Base-by-base conservation (phyloP, 2,888 invertebrate species). In the Drosophila cognata region DNA sequence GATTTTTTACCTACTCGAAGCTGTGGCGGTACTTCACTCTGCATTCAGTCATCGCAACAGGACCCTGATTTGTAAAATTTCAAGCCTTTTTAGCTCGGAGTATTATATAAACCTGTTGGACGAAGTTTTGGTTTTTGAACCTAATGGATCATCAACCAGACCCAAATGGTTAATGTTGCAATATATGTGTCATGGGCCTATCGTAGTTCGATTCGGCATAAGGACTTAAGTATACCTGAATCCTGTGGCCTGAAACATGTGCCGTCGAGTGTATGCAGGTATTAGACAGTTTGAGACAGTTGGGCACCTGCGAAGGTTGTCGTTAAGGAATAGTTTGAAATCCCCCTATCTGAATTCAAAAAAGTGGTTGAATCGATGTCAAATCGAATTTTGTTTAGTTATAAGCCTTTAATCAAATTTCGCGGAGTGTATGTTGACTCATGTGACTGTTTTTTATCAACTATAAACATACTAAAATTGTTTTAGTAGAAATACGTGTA, bases 181-280 rank as follows among this genome's bases (percentile, higher is more conserved):
- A n/a, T 10, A 10, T 0, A 41, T 10, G 41, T n/a, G n/a, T 10
- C 10, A n/a, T 10, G 2, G n/a, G 5, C 0, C 10, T 10, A 2
- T 5, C 41, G 5, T 38, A 3, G 18, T 8, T 38, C 7, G 38
- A 1, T 38, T 3, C 7, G 7, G 18, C 3, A 18, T 3, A 38
- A 18, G 18, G 0, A 18, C 18, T n/a, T n/a, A 10, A 41, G 13
- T 4, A 0, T 5, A 36, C 6, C 36, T 16, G 36, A 3, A 36
- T 36, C 36, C 16, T 7, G 2, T 2, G 36, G 16, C 31, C 31
- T 31, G 0, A 2, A 36, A 36, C 36, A 36, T 36, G 36, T 36
- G 36, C 6, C 18, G 18, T 36, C 18, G 18, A 18, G 36, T 2
- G 6, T 18, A 36, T 18, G 7, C 36, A 18, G 7, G 18, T 33